Evolutionary conservation across 2,888 invertebrate species (phyloP).

Genomic region (Pandemis cinnamomeana): DNA sequence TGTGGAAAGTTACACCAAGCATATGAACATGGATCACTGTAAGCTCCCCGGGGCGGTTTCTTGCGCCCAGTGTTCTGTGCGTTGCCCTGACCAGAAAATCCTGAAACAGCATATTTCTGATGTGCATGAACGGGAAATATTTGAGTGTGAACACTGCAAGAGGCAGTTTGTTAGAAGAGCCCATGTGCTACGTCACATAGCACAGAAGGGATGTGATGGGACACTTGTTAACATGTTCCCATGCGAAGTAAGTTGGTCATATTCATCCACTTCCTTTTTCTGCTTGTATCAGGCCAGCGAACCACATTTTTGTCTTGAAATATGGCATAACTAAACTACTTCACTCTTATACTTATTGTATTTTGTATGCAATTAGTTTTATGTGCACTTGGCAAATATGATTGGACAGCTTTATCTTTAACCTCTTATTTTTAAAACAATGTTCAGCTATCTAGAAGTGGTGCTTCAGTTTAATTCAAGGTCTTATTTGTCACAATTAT

Average conservation of each 20-base stretch:
- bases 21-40: conserved; percentile 88
- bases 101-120: conserved; percentile 88
- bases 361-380: not conserved
- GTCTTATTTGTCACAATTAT: not conserved
- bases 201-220: conserved; percentile 88
- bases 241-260: conserved; percentile 67
- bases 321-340: not conserved
- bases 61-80: conserved; percentile 87
- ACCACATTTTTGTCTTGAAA: not conserved
- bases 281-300: conserved; percentile 58
- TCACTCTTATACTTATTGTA: not conserved
- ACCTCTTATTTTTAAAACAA: too few relatives aligned
- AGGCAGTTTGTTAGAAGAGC: conserved; percentile 90
- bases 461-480: too few relatives aligned
- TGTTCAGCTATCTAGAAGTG: too few relatives aligned
- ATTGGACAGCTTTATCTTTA: not conserved
- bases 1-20: conserved; percentile 86
- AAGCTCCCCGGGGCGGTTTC: conserved; percentile 82
- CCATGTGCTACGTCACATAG: conserved; percentile 88
- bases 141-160: conserved; percentile 87
- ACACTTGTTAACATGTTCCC: conserved; percentile 53
- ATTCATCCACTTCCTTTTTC: conserved; percentile 26
- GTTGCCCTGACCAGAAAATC: conserved; percentile 86
- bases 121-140: conserved; percentile 80
- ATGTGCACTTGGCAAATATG: not conserved